phyloP scores from a whole-genome alignment of 2,888 invertebrate species.

The Sphinx pinastri region DNA sequence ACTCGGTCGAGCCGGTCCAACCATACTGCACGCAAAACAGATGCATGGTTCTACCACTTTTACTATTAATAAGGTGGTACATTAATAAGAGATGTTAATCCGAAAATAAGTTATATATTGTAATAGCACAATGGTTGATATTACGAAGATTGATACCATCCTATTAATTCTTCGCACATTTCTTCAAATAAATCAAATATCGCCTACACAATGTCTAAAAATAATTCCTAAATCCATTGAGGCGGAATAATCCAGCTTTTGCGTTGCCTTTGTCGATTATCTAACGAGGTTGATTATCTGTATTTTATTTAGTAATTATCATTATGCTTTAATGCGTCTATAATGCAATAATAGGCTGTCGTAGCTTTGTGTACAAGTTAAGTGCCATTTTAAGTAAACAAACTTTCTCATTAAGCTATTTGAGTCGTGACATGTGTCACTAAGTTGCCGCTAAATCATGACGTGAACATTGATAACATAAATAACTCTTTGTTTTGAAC shows the following conservation, averaged over 20 bases:
- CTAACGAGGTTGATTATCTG: too few relatives aligned
- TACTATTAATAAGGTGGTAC: too few relatives aligned
- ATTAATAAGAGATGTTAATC: too few relatives aligned
- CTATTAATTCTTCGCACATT: background rate
- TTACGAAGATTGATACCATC: background rate
- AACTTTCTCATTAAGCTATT: constrained; percentile 3
- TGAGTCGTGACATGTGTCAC: background rate
- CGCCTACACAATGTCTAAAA: background rate
- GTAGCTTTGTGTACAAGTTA: too few relatives aligned
- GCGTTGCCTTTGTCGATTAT: background rate
- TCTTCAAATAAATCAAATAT: background rate
- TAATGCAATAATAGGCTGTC: too few relatives aligned
- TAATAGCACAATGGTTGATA: background rate
- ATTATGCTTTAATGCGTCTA: too few relatives aligned
- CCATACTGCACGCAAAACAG: too few relatives aligned
- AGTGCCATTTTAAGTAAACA: background rate
- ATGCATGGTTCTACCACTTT: too few relatives aligned
- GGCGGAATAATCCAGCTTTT: background rate
- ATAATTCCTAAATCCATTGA: background rate
- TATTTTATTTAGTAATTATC: too few relatives aligned
- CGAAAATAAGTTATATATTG: background rate
- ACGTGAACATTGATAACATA: too few relatives aligned
- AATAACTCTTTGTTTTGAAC: too few relatives aligned
- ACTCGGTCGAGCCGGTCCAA: too few relatives aligned
- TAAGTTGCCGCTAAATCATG: background rate